These are phyloP conservation scores for Harpagifer antarcticus DNA, from an alignment of 2,797 vertebrate species.

Conservation along the genomic window DNA sequence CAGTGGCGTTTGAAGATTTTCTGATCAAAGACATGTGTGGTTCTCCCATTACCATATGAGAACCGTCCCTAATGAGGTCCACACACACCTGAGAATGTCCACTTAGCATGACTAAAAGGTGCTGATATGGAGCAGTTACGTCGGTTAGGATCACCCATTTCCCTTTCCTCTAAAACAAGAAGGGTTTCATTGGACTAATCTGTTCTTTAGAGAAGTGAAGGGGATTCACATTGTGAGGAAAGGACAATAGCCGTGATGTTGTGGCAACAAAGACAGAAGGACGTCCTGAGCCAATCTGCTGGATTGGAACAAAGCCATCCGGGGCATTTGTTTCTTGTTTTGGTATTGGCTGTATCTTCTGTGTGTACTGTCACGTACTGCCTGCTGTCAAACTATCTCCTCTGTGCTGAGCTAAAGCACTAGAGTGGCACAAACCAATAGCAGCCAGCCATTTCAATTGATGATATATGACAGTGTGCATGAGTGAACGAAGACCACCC, in stretches of 20 bases:
- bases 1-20: conserved; percentile 58
- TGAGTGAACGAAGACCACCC: conserved; percentile 23
- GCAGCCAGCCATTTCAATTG: conserved; percentile 37
- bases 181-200: conserved; percentile 50
- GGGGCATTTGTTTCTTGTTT: conserved; percentile 3
- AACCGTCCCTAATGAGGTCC: conserved; percentile 43
- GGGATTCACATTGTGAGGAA: conserved; percentile 25
- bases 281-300: conserved; percentile 36
- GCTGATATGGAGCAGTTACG: conserved; percentile 8
- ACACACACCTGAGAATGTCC: conserved; percentile 51
- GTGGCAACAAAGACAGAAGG: conserved; percentile 39
- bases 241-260: conserved; percentile 43
- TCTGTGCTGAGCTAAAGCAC: conserved; percentile 24
- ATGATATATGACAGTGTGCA: conserved; percentile 12
- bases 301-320: conserved; percentile 19
- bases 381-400: conserved; percentile 30
- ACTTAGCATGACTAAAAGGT: conserved; percentile 45
- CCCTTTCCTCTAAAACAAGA: conserved; percentile 38
- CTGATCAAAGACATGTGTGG: conserved; percentile 46
- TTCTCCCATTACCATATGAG: conserved; percentile 44
- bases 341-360: conserved; percentile 18
- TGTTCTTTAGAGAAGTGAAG: conserved; percentile 34
- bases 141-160: conserved; percentile 31
- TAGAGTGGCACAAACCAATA: conserved; percentile 24
- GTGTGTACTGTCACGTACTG: conserved; percentile 35